Percentiles rank a stretch among this genome's conserved stretches.
These are phyloP conservation scores for Philypnodon macrostomus DNA, from an alignment of 2,797 vertebrate species.

Conservation along the genomic window DNA sequence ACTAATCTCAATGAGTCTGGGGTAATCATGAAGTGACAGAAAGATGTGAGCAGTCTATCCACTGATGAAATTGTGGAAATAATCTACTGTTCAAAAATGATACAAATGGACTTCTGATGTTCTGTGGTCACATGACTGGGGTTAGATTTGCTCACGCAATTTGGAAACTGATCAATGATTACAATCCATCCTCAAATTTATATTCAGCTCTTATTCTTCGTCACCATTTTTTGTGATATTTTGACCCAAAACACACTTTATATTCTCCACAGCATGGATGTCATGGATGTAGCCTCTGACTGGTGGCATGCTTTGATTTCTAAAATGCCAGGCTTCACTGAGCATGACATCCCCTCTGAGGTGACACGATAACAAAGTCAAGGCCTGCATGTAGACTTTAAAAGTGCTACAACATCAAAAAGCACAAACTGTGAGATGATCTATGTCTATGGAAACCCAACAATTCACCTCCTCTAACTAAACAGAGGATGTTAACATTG, in stretches of 20 bases:
- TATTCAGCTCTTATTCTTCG: no score
- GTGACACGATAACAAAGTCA: conserved; percentile 11
- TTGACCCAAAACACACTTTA: background rate
- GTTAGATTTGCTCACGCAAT: no score
- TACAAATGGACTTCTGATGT: no score
- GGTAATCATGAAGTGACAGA: no score
- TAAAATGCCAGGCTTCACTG: conserved; percentile 8
- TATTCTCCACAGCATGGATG: conserved; percentile 27
- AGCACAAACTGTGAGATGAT: background rate
- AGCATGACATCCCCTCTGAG: conserved; percentile 1
- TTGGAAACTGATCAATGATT: no score
- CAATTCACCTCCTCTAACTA: background rate
- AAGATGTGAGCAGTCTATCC: no score
- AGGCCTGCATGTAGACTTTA: conserved; percentile 1
- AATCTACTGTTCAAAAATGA: no score
- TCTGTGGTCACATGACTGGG: no score
- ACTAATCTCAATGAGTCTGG: no score
- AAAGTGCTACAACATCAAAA: background rate
- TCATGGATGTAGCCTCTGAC: conserved; percentile 2
- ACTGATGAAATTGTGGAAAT: no score
- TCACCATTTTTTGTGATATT: background rate
- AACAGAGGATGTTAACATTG: background rate
- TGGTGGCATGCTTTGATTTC: conserved; percentile 29
- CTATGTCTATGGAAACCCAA: background rate
- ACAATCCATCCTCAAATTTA: no score